Base-by-base conservation (phyloP, 2,797 vertebrate species). In the Lophius americanus region DNA sequence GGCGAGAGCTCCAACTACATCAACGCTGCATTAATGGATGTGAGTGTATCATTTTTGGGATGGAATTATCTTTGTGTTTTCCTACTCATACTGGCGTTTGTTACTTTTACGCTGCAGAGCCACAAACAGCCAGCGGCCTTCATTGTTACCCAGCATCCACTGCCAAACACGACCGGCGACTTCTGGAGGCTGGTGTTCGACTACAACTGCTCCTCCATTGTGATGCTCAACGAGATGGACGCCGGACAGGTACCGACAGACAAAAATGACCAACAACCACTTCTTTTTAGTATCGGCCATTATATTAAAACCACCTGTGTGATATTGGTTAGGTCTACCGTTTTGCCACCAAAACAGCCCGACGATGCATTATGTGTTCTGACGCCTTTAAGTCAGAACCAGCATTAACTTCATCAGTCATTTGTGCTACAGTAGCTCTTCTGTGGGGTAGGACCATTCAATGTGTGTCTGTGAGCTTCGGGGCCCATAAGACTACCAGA, bases 141-240 rank as follows among this genome's bases (percentile, higher is more conserved):
- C 79, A 96, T 99, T 57, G 97, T 99, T 81, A 99, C 97, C 63
- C 97, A 99, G 63, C 97, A 99, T 88, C 97, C 97, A 58, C 90
- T 99, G 82, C 97, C 97, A 86, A 99, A 98, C 94, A 99, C 97
- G 2, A 93, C 96, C 78, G 92, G 96, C 0, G 97, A 99, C 87
- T 98, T 99, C 92, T 99, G 97, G 97, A 96, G 97, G 89, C 91
- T 99, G 85, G 97, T 98, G 87, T 98, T 99, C 1, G 97, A 99
- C 82, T 98, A 99, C 81, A 97, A 98, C 93, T 99, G 97, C 90
- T 98, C 97, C 51, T 98, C 97, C 0, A 95, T 99, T 9, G 96
- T 99, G 70, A 98, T 98, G 97, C 92, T 99, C 65, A 99, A 98
- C 1, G 97, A 99, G 89, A 96, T 99, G 96, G 97, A 99, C 51